These are phyloP conservation scores for Australoheros facetus DNA, from an alignment of 2,797 vertebrate species.

Conservation along the genomic window DNA sequence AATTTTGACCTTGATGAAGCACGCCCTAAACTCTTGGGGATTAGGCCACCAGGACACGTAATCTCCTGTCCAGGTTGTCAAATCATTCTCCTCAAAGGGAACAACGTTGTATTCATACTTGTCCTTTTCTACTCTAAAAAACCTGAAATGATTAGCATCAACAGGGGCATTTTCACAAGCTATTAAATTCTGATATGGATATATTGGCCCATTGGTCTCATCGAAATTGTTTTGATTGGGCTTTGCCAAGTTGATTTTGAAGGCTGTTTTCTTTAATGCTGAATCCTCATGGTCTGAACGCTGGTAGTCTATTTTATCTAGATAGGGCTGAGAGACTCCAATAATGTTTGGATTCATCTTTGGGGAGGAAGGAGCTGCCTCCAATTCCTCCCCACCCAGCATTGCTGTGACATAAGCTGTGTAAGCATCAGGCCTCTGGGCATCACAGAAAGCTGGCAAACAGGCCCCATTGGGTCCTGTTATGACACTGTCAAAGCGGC, in stretches of 20 bases:
- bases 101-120: conserved; percentile 97
- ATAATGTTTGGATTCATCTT: conserved; percentile 86
- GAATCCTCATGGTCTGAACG: conserved; percentile 91
- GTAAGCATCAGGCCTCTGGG: conserved; percentile 87
- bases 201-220: conserved; percentile 92
- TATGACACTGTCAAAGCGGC: conserved; percentile 94
- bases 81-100: conserved; percentile 90
- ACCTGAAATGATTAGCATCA: conserved; percentile 91
- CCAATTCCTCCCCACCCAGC: conserved; percentile 94
- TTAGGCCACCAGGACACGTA: conserved; percentile 99
- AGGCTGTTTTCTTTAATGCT: conserved; percentile 90
- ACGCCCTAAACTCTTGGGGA: conserved; percentile 96
- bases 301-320: conserved; percentile 90
- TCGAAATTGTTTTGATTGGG: conserved; percentile 88
- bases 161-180: conserved; percentile 88
- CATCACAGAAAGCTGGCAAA: conserved; percentile 94
- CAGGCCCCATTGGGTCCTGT: conserved; percentile 94
- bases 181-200: conserved; percentile 88
- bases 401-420: conserved; percentile 91
- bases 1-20: conserved; percentile 94
- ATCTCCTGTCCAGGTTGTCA: conserved; percentile 92
- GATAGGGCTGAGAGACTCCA: conserved; percentile 92
- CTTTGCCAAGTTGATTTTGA: conserved; percentile 92
- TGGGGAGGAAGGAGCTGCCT: conserved; percentile 91
- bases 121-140: conserved; percentile 94